These are phyloP conservation scores for Catocala fraxini DNA, from an alignment of 2,888 invertebrate genomes.

Conservation along the genomic window DNA sequence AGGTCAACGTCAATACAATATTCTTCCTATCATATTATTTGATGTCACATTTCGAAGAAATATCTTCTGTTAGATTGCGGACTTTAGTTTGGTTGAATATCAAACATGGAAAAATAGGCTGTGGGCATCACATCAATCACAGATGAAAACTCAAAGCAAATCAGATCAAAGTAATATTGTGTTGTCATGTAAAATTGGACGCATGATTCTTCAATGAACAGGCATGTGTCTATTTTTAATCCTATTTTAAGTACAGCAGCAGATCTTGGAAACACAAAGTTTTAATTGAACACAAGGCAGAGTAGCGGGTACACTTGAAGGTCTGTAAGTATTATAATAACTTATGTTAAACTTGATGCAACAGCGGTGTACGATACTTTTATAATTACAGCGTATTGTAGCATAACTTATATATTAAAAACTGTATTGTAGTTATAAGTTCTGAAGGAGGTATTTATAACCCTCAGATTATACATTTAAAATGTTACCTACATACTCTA, in stretches of 20 bases:
- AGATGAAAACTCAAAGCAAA: too few relatives aligned
- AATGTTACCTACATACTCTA: too few relatives aligned
- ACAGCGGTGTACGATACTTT: neutral
- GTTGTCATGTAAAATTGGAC: neutral
- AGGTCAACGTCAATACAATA: too few relatives aligned
- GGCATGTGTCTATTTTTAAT: neutral
- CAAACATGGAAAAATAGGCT: too few relatives aligned
- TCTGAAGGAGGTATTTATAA: neutral
- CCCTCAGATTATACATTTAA: too few relatives aligned
- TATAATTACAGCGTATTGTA: neutral
- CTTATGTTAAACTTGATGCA: constrained; percentile 2
- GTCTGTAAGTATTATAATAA: neutral
- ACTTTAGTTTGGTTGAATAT: too few relatives aligned
- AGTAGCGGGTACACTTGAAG: neutral
- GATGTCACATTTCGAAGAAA: too few relatives aligned
- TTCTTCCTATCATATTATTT: too few relatives aligned
- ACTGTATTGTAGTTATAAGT: neutral
- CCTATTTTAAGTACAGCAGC: neutral
- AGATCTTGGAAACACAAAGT: neutral
- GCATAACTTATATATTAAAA: neutral
- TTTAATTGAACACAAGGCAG: constrained; percentile 1
- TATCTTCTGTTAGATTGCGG: too few relatives aligned
- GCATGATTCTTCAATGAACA: neutral
- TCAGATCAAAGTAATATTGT: too few relatives aligned
- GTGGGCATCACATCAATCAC: too few relatives aligned